phyloP scores from a whole-genome alignment of 2,113 vertebrate species.

The Centropus bengalensis region DNA sequence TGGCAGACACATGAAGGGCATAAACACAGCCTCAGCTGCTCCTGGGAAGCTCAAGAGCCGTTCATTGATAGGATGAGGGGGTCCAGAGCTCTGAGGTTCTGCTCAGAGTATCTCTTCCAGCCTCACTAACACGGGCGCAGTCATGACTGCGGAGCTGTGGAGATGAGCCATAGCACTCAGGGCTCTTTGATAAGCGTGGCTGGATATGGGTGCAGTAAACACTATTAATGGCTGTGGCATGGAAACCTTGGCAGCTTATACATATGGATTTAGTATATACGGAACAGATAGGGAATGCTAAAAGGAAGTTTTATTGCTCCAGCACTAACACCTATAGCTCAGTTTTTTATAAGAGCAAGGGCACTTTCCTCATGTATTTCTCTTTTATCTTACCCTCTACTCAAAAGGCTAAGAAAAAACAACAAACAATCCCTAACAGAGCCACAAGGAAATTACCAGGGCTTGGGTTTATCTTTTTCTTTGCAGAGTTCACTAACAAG shows the following conservation, averaged over 20 bases:
- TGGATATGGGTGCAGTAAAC: neutral
- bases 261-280: neutral
- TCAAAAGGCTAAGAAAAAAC: neutral
- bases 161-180: neutral
- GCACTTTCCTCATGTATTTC: neutral
- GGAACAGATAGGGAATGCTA: neutral
- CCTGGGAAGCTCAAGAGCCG: neutral
- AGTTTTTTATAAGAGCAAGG: neutral
- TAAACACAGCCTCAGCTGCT: neutral
- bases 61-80: neutral
- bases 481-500: neutral
- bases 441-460: neutral
- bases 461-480: neutral
- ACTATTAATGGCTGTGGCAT: neutral
- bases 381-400: neutral
- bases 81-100: neutral
- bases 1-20: neutral
- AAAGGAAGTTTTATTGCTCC: neutral
- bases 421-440: neutral
- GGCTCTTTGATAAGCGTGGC: neutral
- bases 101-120: neutral
- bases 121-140: neutral
- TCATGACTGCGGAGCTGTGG: neutral
- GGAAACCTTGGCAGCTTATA: neutral
- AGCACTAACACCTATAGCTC: neutral